Evolutionary conservation across 2,113 vertebrate genomes (phyloP).

Genomic region (Peucedramus taeniatus): DNA sequence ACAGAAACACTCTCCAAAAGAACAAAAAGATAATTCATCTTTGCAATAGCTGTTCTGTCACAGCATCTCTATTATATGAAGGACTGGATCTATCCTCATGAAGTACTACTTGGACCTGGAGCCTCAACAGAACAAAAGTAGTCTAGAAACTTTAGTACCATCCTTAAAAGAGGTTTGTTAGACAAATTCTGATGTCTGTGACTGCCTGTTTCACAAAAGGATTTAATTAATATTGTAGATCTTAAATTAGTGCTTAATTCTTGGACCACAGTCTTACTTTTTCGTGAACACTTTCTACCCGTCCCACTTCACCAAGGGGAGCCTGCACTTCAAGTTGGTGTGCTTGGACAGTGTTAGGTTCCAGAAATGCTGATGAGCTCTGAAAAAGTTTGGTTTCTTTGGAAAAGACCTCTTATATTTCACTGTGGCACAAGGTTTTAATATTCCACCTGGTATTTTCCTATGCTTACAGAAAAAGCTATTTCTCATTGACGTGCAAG

Average conservation of each 20-base stretch:
- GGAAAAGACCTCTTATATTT: neutral
- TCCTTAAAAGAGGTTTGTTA: neutral
- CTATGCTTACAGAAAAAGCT: neutral
- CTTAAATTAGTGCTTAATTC: neutral
- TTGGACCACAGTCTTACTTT: neutral
- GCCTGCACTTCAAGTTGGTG: neutral
- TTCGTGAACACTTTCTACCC: neutral
- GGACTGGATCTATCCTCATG: neutral
- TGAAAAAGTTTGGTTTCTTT: neutral
- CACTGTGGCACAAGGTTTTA: neutral
- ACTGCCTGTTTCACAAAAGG: neutral
- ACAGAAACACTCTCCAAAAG: neutral
- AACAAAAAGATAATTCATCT: neutral
- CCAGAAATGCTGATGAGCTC: neutral
- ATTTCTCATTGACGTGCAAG: neutral
- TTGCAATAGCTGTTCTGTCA: neutral
- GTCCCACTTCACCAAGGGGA: neutral
- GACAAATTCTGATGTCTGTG: neutral
- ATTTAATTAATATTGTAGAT: neutral
- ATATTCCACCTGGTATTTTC: neutral
- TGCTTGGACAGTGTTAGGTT: neutral
- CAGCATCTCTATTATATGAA: neutral
- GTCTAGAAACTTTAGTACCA: neutral
- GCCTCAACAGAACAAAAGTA: neutral
- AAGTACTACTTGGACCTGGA: neutral